Conservation (phyloP, 2,797 vertebrate species). For the Lepidocolaptes lacrymiger region DNA sequence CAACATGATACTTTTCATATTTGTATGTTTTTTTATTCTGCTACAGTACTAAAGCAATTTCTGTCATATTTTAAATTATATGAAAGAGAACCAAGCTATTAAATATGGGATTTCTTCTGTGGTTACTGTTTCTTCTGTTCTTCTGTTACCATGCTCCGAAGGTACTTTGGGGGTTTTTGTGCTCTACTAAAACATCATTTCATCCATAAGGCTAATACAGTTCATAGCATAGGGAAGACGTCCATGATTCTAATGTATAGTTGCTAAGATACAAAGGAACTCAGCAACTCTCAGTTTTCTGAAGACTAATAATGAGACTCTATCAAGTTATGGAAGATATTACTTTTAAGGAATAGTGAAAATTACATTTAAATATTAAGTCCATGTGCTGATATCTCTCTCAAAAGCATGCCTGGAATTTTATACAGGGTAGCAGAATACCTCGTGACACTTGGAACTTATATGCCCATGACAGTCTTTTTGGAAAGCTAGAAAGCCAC, state of each 20-base stretch:
- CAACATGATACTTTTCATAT: background rate
- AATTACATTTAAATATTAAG: background rate
- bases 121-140: background rate
- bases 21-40: background rate
- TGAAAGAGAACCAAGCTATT: background rate
- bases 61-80: background rate
- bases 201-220: background rate
- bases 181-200: too few relatives aligned
- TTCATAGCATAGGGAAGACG: background rate
- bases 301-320: background rate
- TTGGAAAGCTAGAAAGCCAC: background rate
- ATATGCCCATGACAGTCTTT: background rate
- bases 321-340: background rate
- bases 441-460: background rate
- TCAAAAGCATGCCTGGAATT: background rate
- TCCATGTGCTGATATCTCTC: background rate
- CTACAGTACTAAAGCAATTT: background rate
- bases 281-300: background rate
- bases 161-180: too few relatives aligned
- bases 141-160: too few relatives aligned
- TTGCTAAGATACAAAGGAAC: background rate
- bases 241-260: background rate
- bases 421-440: background rate
- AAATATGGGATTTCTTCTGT: background rate
- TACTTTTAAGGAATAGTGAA: background rate